These are phyloP conservation scores for Cheirogaleus major DNA, from an alignment of 2,797 vertebrate species.

Conservation along the genomic window DNA sequence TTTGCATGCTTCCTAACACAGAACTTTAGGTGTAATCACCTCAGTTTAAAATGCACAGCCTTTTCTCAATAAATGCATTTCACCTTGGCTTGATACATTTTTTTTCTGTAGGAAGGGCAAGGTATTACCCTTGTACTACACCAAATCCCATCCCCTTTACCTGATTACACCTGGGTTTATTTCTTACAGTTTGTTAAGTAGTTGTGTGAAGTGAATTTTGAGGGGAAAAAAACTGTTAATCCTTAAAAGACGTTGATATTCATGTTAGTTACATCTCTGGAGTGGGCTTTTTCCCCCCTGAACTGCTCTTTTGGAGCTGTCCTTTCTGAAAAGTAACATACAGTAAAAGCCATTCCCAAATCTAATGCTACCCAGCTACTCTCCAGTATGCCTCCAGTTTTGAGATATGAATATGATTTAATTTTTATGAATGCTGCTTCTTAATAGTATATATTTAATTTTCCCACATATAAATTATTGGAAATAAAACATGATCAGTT, in stretches of 20 bases:
- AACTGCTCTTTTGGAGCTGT: not conserved
- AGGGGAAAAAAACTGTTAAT: not conserved
- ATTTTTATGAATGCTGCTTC: constrained; percentile 8
- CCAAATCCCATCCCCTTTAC: not conserved
- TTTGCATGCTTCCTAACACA: not conserved
- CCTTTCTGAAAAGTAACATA: not conserved
- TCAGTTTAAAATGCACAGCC: not conserved
- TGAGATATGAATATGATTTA: not conserved
- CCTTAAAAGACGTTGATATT: not conserved
- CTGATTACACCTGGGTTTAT: not conserved
- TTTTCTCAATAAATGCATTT: constrained; percentile 18
- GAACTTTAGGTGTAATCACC: not conserved
- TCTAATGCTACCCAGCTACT: not conserved
- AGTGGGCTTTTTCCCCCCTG: not conserved
- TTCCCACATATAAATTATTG: not conserved
- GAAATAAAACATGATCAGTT: not conserved
- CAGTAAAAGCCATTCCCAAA: constrained; percentile 2
- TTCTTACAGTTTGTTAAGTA: not conserved
- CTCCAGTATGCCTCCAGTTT: not conserved
- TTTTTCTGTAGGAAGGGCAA: not conserved
- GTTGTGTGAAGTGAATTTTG: constrained; percentile 12
- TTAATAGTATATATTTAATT: constrained; percentile 34
- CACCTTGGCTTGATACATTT: not conserved
- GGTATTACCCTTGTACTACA: not conserved
- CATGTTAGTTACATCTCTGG: not conserved